Percentiles rank a stretch among this genome's conserved stretches.
Evolutionary conservation across 2,888 invertebrate genomes (phyloP).

Genomic region (Endomychus coccineus): DNA sequence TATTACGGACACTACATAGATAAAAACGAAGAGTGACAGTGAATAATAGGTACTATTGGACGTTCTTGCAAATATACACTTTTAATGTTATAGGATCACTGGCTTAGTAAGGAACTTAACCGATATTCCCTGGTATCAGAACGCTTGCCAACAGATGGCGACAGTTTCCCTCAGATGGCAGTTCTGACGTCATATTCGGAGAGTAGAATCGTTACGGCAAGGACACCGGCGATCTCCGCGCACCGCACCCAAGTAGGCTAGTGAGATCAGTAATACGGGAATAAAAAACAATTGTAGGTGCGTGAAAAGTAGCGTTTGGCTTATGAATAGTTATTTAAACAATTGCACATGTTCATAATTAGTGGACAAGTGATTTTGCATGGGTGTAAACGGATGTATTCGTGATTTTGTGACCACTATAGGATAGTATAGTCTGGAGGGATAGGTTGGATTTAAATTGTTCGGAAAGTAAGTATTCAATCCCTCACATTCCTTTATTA

Average conservation of each 20-base stretch:
- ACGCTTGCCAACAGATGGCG: too few relatives aligned
- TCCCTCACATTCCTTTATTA: too few relatives aligned
- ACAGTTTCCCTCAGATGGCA: too few relatives aligned
- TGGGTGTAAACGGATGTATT: conserved; percentile 41
- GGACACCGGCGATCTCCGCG: conserved; percentile 37
- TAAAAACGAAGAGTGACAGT: too few relatives aligned
- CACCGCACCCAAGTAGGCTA: conserved; percentile 32
- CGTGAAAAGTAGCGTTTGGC: conserved; percentile 29
- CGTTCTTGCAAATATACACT: too few relatives aligned
- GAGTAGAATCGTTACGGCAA: conserved; percentile 38
- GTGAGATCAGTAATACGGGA: conserved; percentile 23
- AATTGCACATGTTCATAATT: conserved; percentile 38
- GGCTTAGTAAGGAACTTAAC: too few relatives aligned
- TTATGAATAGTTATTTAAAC: conserved; percentile 32
- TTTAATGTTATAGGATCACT: too few relatives aligned
- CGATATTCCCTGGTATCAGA: too few relatives aligned
- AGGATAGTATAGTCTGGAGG: conserved; percentile 36
- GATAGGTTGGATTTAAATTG: conserved; percentile 29
- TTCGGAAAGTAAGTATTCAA: conserved; percentile 31
- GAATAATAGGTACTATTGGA: too few relatives aligned
- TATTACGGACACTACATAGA: too few relatives aligned
- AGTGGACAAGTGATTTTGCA: conserved; percentile 39
- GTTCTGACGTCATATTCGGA: conserved; percentile 38
- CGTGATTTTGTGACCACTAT: conserved; percentile 38
- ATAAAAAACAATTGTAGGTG: conserved; percentile 29